A percentile compares a stretch with the other conserved stretches of the same genome.
Evolutionary conservation across 1,140 invertebrate genomes (phyloP).

Genomic region (Brachionus sp.): DNA sequence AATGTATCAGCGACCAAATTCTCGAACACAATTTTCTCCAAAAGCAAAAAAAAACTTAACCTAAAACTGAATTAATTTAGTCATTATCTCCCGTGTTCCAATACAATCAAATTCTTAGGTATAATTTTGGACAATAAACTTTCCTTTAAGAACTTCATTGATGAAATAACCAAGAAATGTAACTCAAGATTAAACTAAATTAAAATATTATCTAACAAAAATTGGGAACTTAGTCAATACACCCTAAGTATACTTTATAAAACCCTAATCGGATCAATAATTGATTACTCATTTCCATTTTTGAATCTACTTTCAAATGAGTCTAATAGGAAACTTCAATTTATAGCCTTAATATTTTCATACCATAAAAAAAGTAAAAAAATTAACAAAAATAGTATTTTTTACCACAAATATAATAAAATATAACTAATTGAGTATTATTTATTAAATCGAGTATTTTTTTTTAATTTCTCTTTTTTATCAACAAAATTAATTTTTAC

Average conservation of each 20-base stretch:
- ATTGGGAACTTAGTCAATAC: neutral
- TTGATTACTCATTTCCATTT: neutral
- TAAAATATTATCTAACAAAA: neutral
- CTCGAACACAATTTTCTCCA: no score
- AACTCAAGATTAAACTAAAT: neutral
- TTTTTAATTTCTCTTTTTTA: no score
- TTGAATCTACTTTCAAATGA: neutral
- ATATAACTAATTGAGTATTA: no score
- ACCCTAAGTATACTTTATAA: neutral
- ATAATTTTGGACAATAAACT: neutral
- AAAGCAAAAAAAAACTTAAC: no score
- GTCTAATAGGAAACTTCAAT: neutral
- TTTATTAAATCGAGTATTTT: no score
- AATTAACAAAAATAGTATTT: no score
- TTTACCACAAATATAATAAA: no score
- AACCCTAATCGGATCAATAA: neutral
- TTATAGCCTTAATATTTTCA: no score
- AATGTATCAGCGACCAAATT: no score
- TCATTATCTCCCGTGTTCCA: neutral
- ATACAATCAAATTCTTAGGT: neutral
- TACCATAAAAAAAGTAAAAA: no score
- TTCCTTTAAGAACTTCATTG: neutral
- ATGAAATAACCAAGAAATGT: neutral
- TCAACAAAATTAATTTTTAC: no score
- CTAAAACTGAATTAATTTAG: no score